Evolutionary conservation across 2,113 vertebrate genomes (phyloP), one percentile per base, ranked within the genome.

Genomic region (Cricetomys ansorgei): DNA sequence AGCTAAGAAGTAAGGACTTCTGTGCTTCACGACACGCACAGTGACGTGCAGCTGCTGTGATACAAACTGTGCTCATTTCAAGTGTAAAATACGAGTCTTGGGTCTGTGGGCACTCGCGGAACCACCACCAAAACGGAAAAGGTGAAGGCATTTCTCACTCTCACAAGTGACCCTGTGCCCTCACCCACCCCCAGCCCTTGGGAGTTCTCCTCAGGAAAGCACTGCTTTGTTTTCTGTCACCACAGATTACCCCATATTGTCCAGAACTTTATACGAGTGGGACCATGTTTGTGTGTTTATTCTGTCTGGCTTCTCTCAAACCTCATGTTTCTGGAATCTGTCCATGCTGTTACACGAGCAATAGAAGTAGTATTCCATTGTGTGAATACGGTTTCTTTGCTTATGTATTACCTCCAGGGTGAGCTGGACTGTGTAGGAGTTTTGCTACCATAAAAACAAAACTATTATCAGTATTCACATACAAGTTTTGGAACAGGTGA

Each of bases 231-330:
- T 87, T 94, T 53, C 75, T 70, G n/a, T 81, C 65, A 72, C 50
- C 45, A 13, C 8, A 77, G n/a, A 76, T 73, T 64, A 85, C n/a
- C 53, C 59, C 91, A 17, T 55, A 69, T 81, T 91, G 89, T 70
- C 65, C 75, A 87, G 72, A 77, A 91, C 65, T 73, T 88, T 77
- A 92, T 81, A 88, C 11, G 64, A 87, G 65, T 55, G 48, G 27
- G 91, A 17, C 67, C 40, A 75, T 45, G 43, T 0, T 76, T 23
- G 5, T 70, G 9, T 55, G 45, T 21, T 95, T 70, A 76, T 76
- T 73, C 85, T 69, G 29, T 40, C 37, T 90, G 62, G 25, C 29
- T 94, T 88, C 77, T 92, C 81, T 85, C 80, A 95, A 9, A 65
- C 4, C 62, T 76, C 15, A 17, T 43, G 69, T 45, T 76, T 93